Base-by-base conservation (phyloP, 2,113 vertebrate species). In the Pangasianodon gigas region DNA sequence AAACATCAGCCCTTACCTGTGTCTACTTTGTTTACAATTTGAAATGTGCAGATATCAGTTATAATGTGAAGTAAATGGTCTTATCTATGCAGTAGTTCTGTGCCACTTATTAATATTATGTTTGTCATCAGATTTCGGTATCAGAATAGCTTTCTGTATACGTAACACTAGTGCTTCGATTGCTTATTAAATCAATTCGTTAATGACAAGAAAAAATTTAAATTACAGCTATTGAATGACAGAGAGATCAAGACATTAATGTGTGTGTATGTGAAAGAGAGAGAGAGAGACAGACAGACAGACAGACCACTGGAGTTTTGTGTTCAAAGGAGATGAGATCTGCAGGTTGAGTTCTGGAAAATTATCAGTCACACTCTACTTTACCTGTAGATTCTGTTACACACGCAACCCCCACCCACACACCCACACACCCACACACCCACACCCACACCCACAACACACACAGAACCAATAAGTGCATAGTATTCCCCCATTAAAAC, bases 341-440 rank as follows among this genome's bases (percentile, higher is more conserved):
- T 95, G 94, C 95, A 95, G 95, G 94, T 95, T 94, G 67, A 90
- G 91, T 82, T 92, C 51, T 94, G 94, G 94, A 94, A 94, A 92
- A 93, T 92, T 93, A 94, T 93, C 93, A 90, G 86, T 92, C 94
- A 94, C 93, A 92, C 95, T 95, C 91, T 94, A 90, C 89, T 94
- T 96, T 96, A 95, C 94, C 95, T 95, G 93, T 81, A 56, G 41
- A 60, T 74, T 84, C 85, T 84, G 41, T 54, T 46, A 52, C 83
- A 32, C 75, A 77, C 41, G 14, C 75, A 67, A 69, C 51, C 86
- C 52, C 67, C 56, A 71, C 37, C 81, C 48, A 69, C 44, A 85
- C 46, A 69, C 51, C 87, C 44, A 74, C 29, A 71, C 54, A 89
- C 48, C 37, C 69, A 71, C 32, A 71, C 14, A 71, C 69, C 18